Evolutionary conservation across 2,113 vertebrate genomes (phyloP).

Genomic region (Campylomormyrus numenius): DNA sequence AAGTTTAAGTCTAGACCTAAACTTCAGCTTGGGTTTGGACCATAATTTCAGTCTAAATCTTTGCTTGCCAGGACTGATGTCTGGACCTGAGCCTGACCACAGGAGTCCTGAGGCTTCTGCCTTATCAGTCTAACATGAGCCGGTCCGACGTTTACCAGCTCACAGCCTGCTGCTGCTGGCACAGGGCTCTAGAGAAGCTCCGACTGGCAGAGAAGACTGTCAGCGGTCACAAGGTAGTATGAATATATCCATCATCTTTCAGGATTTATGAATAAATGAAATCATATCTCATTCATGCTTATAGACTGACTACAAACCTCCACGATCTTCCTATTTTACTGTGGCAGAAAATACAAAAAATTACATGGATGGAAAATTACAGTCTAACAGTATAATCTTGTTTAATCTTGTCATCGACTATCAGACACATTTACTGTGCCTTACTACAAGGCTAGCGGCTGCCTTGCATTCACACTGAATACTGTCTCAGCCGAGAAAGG

Average conservation of each 20-base stretch:
- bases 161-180: neutral
- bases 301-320: neutral
- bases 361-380: neutral
- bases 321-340: neutral
- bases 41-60: neutral
- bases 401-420: neutral
- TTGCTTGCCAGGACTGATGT: neutral
- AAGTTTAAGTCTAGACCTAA: neutral
- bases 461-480: neutral
- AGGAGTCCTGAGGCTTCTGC: neutral
- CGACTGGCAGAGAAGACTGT: neutral
- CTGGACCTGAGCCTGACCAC: neutral
- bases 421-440: neutral
- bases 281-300: neutral
- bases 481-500: neutral
- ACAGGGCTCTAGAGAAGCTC: neutral
- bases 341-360: neutral
- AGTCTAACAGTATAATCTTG: neutral
- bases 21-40: neutral
- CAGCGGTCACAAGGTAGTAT: neutral
- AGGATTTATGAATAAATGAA: neutral
- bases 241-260: neutral
- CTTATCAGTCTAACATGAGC: neutral
- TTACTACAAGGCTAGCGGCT: neutral
- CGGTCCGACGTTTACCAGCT: neutral